Evolutionary conservation across 2,888 invertebrate species (phyloP).

Genomic region (Leptarthrus brevirostris): DNA sequence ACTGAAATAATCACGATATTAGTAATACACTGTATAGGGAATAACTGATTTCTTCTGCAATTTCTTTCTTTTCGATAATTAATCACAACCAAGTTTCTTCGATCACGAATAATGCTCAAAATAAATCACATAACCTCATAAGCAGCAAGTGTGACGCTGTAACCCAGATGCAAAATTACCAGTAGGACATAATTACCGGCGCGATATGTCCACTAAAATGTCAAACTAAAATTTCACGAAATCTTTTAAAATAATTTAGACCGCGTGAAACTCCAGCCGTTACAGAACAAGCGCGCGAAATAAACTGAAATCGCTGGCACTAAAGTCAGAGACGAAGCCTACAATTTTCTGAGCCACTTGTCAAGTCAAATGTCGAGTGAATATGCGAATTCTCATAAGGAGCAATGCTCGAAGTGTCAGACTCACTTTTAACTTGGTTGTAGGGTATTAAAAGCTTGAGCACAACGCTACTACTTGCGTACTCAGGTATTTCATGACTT

Average conservation of each 20-base stretch:
- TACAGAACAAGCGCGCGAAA: neutral
- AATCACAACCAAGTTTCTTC: too few relatives aligned
- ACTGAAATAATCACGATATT: too few relatives aligned
- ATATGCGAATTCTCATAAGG: constrained; percentile 15
- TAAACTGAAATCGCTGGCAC: neutral
- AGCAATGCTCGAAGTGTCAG: constrained; percentile 11
- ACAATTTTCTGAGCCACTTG: neutral
- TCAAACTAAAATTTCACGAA: constrained; percentile 12
- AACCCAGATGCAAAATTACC: too few relatives aligned
- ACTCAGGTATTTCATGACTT: neutral
- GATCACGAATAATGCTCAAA: too few relatives aligned
- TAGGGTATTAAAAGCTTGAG: too few relatives aligned
- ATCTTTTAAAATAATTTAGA: neutral
- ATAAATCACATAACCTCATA: too few relatives aligned
- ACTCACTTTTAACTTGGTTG: constrained; percentile 12
- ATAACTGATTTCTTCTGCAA: too few relatives aligned
- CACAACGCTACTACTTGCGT: neutral
- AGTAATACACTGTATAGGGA: too few relatives aligned
- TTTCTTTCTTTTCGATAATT: too few relatives aligned
- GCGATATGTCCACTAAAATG: neutral
- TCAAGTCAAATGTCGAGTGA: constrained; percentile 35
- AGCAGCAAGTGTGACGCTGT: too few relatives aligned
- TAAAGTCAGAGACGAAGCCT: neutral
- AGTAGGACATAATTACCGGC: constrained; percentile 1
- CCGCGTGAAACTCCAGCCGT: neutral